A percentile compares a stretch with the other conserved stretches of the same genome.
phyloP scores from a whole-genome alignment of 2,888 invertebrate genomes.

The Luperina nickerlii region DNA sequence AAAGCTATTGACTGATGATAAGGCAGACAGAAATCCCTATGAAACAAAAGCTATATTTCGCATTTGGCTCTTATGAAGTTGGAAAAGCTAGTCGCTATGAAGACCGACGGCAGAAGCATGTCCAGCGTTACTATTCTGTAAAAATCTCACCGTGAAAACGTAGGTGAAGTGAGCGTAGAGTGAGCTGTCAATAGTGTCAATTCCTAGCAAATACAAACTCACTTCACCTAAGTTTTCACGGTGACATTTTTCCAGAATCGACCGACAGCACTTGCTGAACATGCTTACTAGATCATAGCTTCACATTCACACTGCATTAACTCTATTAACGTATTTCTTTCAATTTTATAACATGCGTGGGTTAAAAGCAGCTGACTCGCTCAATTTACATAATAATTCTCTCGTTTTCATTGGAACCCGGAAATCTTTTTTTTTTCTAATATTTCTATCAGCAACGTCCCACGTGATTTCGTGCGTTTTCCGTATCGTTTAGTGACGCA shows the following conservation, averaged over 20 bases:
- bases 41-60: not conserved
- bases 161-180: no score
- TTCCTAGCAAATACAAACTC: no score
- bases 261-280: not conserved
- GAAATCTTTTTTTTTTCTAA: conserved; percentile 31
- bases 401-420: conserved; percentile 8
- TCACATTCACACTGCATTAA: conserved; percentile 37
- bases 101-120: not conserved
- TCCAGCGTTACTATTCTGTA: no score
- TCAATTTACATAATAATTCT: conserved; percentile 53
- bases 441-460: conserved; percentile 42
- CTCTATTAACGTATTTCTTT: conserved; percentile 58
- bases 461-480: conserved; percentile 32
- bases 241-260: no score
- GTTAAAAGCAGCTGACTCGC: conserved; percentile 54
- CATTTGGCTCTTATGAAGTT: not conserved
- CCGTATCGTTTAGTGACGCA: conserved; percentile 28
- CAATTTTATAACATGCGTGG: conserved; percentile 57
- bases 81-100: not conserved
- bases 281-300: conserved; percentile 61
- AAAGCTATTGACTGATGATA: not conserved
- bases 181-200: no score
- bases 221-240: no score
- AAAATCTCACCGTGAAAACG: no score
- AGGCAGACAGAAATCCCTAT: not conserved